Conservation (phyloP, 1,140 invertebrate genomes). For the Limonius californicus region DNA sequence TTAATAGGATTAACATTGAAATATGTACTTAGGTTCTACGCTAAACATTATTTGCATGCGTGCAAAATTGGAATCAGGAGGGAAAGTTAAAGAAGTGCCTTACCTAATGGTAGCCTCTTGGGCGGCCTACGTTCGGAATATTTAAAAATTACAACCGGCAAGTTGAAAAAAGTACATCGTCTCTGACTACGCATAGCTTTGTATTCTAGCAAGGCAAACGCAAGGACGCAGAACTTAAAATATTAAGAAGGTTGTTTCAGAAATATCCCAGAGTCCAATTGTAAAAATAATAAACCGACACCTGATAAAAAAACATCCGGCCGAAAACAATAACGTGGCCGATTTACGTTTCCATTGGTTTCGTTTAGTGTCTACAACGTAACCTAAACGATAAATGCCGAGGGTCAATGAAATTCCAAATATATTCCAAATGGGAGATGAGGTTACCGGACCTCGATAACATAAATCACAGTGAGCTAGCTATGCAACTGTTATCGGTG, state of each 20-base stretch:
- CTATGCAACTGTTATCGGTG: neutral
- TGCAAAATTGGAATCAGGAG: too few species aligned
- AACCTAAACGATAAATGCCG: neutral
- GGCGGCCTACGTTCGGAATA: neutral
- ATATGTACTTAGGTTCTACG: neutral
- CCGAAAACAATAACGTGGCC: too few species aligned
- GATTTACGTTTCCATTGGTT: too few species aligned
- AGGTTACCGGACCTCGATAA: constrained; percentile 1
- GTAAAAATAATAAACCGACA: too few species aligned
- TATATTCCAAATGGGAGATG: neutral
- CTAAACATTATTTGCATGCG: too few species aligned
- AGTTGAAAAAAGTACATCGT: neutral
- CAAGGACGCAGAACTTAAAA: neutral
- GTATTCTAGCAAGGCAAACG: neutral
- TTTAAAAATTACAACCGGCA: neutral
- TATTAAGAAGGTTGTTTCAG: neutral
- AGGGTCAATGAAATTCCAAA: neutral
- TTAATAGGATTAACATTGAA: neutral
- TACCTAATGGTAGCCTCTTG: neutral
- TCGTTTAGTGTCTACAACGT: neutral
- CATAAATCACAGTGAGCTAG: neutral
- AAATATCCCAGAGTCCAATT: neutral
- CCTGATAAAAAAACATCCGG: too few species aligned
- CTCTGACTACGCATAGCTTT: neutral
- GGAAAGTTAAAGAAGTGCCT: neutral